These are phyloP conservation scores for Centropyge bicolor DNA, from an alignment of 2,797 vertebrate genomes.

Conservation along the genomic window DNA sequence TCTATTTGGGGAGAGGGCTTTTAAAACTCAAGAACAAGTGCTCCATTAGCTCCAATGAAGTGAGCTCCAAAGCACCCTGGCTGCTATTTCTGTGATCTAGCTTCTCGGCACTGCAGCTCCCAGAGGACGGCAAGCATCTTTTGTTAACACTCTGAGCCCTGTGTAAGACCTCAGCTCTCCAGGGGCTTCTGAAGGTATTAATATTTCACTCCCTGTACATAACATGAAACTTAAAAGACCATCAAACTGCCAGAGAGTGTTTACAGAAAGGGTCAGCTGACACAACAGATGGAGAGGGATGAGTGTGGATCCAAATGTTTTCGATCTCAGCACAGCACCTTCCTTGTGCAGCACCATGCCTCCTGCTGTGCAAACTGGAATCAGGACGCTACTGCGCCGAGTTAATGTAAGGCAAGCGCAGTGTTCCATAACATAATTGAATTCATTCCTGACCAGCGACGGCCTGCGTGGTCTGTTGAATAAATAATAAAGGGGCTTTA, in stretches of 20 bases:
- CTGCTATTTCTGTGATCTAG: conserved; percentile 56
- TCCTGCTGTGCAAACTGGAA: not conserved
- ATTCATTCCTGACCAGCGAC: not conserved
- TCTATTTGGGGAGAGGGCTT: conserved; percentile 35
- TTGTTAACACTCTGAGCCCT: conserved; percentile 58
- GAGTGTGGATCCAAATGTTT: conserved; percentile 41
- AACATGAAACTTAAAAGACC: conserved; percentile 50
- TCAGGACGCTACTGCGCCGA: not conserved
- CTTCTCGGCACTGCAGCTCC: conserved; percentile 51
- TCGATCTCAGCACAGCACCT: conserved; percentile 16
- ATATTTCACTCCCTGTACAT: conserved; percentile 58
- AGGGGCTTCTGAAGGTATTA: conserved; percentile 46
- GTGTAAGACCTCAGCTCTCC: conserved; percentile 39
- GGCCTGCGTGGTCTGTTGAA: not conserved
- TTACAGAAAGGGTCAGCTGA: conserved; percentile 57
- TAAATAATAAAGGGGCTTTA: not conserved
- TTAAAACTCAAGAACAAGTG: conserved; percentile 48
- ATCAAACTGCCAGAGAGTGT: conserved; percentile 46
- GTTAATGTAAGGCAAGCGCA: not conserved
- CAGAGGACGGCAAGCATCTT: conserved; percentile 51
- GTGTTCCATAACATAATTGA: conserved; percentile 4
- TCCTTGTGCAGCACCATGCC: conserved; percentile 6
- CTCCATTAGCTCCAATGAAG: conserved; percentile 16
- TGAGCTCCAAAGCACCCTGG: conserved; percentile 10
- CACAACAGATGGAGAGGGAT: conserved; percentile 44